phyloP scores from a whole-genome alignment of 2,888 invertebrate species.

The Unio delphinus region DNA sequence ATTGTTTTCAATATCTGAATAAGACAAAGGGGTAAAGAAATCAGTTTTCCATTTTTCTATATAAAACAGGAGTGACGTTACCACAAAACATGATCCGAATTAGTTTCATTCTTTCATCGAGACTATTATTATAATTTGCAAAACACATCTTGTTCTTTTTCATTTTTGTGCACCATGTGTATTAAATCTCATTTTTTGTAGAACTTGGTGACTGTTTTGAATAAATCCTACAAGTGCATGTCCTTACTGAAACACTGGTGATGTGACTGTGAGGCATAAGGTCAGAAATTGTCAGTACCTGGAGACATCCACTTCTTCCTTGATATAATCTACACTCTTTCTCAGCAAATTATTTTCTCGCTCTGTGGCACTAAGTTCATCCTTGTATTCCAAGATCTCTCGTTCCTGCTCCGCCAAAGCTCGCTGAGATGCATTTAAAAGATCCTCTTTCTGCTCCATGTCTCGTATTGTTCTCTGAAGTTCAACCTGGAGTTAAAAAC shows the following conservation, averaged over 20 bases:
- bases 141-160: too few relatives aligned
- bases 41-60: too few relatives aligned
- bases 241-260: not conserved
- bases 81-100: too few relatives aligned
- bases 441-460: conserved; percentile 59
- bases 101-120: too few relatives aligned
- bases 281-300: conserved; percentile 34
- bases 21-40: too few relatives aligned
- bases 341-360: conserved; percentile 61
- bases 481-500: conserved; percentile 51
- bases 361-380: conserved; percentile 61
- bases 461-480: conserved; percentile 60
- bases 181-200: too few relatives aligned
- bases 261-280: too few relatives aligned
- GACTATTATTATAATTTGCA: too few relatives aligned
- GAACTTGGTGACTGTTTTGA: too few relatives aligned
- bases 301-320: conserved; percentile 48
- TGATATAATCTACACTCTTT: conserved; percentile 53
- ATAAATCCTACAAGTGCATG: not conserved
- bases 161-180: too few relatives aligned
- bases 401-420: conserved; percentile 61
- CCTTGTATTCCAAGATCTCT: conserved; percentile 57
- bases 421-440: conserved; percentile 59
- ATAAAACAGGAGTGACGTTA: too few relatives aligned
- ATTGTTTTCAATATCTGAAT: too few relatives aligned